Evolutionary conservation across 2,888 invertebrate species (phyloP).

Genomic region (Operophtera brumata): DNA sequence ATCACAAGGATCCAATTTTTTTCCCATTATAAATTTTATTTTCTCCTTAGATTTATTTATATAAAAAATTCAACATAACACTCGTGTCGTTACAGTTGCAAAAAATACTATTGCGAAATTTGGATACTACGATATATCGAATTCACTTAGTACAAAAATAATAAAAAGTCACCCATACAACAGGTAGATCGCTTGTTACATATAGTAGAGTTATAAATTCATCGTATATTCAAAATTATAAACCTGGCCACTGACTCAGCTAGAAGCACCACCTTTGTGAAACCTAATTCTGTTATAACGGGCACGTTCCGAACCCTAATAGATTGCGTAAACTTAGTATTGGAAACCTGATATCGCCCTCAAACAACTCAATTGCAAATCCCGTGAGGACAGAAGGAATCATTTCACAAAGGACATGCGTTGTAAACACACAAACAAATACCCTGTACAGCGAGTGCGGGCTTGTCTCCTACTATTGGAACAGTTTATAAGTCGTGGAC

Average conservation of each 20-base stretch:
- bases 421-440: conserved; percentile 36
- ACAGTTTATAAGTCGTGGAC: not conserved
- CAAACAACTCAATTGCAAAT: conserved; percentile 43
- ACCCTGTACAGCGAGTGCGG: conserved; percentile 20
- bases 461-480: conserved; percentile 26
- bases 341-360: conserved; percentile 30
- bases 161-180: too few relatives aligned
- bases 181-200: too few relatives aligned
- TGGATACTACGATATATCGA: too few relatives aligned
- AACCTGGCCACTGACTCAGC: too few relatives aligned
- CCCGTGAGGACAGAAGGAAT: conserved; percentile 36
- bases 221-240: too few relatives aligned
- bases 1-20: too few relatives aligned
- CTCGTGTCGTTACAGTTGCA: too few relatives aligned
- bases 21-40: too few relatives aligned
- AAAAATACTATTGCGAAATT: too few relatives aligned
- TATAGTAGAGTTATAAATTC: not conserved
- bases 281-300: conserved; percentile 13
- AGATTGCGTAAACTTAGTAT: conserved; percentile 29
- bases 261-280: conserved; percentile 12
- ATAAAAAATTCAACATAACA: too few relatives aligned
- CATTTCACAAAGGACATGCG: conserved; percentile 45
- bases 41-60: too few relatives aligned
- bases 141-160: too few relatives aligned
- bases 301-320: conserved; percentile 24